phyloP scores from a whole-genome alignment of 2,888 invertebrate species.

The Erynnis tages region DNA sequence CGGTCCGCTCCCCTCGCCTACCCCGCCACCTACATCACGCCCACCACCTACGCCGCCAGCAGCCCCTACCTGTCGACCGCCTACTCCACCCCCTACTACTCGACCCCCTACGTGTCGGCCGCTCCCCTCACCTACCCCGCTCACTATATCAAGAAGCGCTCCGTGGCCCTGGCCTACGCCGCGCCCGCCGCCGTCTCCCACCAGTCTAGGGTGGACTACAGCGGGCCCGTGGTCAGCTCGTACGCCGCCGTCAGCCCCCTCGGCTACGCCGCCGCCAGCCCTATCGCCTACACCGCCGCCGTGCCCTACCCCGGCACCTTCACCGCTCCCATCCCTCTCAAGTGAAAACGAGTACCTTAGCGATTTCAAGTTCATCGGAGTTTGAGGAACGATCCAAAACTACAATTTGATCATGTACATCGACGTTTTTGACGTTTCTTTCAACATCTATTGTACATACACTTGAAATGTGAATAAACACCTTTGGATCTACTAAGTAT shows the following conservation, averaged over 20 bases:
- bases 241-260: constrained; percentile 7
- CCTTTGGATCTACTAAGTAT: too few relatives aligned
- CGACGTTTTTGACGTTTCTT: too few relatives aligned
- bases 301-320: too few relatives aligned
- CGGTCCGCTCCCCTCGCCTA: constrained; percentile 46
- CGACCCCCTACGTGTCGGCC: constrained; percentile 26
- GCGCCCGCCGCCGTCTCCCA: constrained; percentile 4
- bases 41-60: constrained; percentile 44
- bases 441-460: not conserved
- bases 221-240: constrained; percentile 7
- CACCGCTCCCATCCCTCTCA: too few relatives aligned
- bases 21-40: constrained; percentile 38
- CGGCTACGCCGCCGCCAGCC: not conserved
- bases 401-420: not conserved
- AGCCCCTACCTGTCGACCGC: constrained; percentile 23
- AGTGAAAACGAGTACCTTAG: too few relatives aligned
- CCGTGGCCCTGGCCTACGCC: constrained; percentile 1
- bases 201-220: constrained; percentile 7
- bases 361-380: not conserved
- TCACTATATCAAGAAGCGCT: constrained; percentile 34
- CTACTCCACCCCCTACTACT: constrained; percentile 24
- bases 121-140: constrained; percentile 23
- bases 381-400: not conserved
- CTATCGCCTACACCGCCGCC: not conserved
- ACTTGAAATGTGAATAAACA: constrained; percentile 14